Conservation (phyloP, 2,888 invertebrate genomes). For the Blastobasis lacticolella region DNA sequence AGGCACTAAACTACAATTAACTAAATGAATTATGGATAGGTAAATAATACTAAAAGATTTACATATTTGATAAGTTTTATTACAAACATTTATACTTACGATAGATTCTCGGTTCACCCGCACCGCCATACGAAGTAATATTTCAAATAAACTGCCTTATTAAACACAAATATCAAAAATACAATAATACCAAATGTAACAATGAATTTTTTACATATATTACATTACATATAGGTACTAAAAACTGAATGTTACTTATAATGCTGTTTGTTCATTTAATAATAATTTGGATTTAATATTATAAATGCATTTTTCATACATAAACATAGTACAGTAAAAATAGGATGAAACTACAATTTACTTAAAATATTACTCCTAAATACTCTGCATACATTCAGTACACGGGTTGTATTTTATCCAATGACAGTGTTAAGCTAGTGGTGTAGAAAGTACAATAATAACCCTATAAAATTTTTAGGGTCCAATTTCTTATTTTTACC, state of each 20-base stretch:
- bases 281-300: too few relatives aligned
- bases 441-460: too few relatives aligned
- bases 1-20: too few relatives aligned
- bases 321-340: neutral
- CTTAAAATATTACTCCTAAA: constrained; percentile 45
- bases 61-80: constrained; percentile 34
- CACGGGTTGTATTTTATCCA: too few relatives aligned
- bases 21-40: neutral
- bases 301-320: too few relatives aligned
- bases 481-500: too few relatives aligned
- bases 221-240: too few relatives aligned
- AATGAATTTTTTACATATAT: neutral
- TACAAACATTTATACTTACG: constrained; percentile 47
- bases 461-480: too few relatives aligned
- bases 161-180: neutral
- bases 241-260: too few relatives aligned
- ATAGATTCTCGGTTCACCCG: constrained; percentile 21
- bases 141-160: constrained; percentile 44
- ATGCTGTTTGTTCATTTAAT: too few relatives aligned
- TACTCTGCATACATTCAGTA: neutral
- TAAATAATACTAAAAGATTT: constrained; percentile 24
- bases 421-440: too few relatives aligned
- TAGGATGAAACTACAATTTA: constrained; percentile 33
- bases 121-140: constrained; percentile 30
- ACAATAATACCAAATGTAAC: constrained; percentile 1